phyloP scores from a whole-genome alignment of 2,888 invertebrate species.

The Arge pagana region DNA sequence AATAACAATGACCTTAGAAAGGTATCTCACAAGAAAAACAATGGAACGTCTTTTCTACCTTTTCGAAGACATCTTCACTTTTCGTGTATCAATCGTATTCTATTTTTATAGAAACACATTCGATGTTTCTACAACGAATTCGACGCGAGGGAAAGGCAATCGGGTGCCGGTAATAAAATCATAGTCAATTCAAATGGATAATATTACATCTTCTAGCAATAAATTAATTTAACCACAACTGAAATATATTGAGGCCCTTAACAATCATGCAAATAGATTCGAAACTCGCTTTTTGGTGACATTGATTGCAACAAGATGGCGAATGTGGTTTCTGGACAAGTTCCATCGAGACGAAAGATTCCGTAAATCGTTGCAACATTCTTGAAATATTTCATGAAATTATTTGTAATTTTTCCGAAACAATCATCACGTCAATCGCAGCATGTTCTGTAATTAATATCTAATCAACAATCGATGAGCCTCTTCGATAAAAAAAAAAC shows the following conservation, averaged over 20 bases:
- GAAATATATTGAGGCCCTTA: slow-evolving; percentile 48
- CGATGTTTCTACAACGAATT: slow-evolving; percentile 37
- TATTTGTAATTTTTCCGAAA: too few relatives aligned
- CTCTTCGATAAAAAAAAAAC: too few relatives aligned
- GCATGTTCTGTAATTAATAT: too few relatives aligned
- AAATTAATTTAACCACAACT: slow-evolving; percentile 51
- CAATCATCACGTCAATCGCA: too few relatives aligned
- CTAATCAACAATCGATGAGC: too few relatives aligned
- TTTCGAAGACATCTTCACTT: slow-evolving; percentile 57
- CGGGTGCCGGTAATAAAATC: slow-evolving; percentile 42
- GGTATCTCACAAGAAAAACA: slow-evolving; percentile 17
- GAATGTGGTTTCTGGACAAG: too few relatives aligned
- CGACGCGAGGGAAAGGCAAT: slow-evolving; percentile 37
- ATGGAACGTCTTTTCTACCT: slow-evolving; percentile 54
- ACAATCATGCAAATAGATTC: slow-evolving; percentile 33
- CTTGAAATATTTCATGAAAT: too few relatives aligned
- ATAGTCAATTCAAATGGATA: slow-evolving; percentile 37
- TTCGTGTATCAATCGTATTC: slow-evolving; percentile 41
- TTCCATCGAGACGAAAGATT: too few relatives aligned
- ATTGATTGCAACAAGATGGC: too few relatives aligned
- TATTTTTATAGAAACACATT: slow-evolving; percentile 42
- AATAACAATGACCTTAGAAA: background rate
- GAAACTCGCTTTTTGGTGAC: background rate
- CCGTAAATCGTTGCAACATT: too few relatives aligned
- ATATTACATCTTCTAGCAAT: slow-evolving; percentile 49